Evolutionary conservation across 1,140 invertebrate species (phyloP).

Genomic region (Neomicropteryx cornuta): DNA sequence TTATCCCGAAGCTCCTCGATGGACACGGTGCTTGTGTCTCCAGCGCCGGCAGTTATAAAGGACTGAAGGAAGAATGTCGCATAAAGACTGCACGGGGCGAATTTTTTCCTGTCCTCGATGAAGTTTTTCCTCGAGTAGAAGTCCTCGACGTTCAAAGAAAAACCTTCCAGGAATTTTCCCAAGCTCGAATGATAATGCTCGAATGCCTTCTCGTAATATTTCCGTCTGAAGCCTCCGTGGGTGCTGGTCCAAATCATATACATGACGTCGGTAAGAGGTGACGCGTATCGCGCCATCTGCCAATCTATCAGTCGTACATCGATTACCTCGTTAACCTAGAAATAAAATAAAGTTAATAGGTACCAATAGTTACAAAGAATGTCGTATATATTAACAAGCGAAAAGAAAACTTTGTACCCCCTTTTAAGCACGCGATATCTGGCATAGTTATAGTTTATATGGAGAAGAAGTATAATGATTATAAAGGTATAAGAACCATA

Average conservation of each 20-base stretch:
- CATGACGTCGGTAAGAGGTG: constrained; percentile 44
- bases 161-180: constrained; percentile 22
- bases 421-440: too few species aligned
- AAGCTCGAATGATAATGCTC: constrained; percentile 44
- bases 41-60: too few species aligned
- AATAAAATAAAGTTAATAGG: too few species aligned
- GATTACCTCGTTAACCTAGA: too few species aligned
- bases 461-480: too few species aligned
- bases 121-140: constrained; percentile 35
- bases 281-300: constrained; percentile 42
- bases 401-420: too few species aligned
- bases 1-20: too few species aligned
- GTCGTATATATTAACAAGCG: constrained; percentile 15
- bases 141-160: constrained; percentile 27
- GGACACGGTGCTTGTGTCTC: too few species aligned
- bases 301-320: constrained; percentile 43
- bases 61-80: too few species aligned
- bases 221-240: constrained; percentile 29
- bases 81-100: constrained; percentile 22
- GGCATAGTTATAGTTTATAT: too few species aligned
- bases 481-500: too few species aligned
- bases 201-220: constrained; percentile 35
- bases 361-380: too few species aligned
- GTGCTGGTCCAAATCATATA: constrained; percentile 46
- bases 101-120: constrained; percentile 22